Evolutionary conservation across 2,888 invertebrate species (phyloP), one percentile per base, ranked within the genome.

Genomic region (Quadroppia sp.): DNA sequence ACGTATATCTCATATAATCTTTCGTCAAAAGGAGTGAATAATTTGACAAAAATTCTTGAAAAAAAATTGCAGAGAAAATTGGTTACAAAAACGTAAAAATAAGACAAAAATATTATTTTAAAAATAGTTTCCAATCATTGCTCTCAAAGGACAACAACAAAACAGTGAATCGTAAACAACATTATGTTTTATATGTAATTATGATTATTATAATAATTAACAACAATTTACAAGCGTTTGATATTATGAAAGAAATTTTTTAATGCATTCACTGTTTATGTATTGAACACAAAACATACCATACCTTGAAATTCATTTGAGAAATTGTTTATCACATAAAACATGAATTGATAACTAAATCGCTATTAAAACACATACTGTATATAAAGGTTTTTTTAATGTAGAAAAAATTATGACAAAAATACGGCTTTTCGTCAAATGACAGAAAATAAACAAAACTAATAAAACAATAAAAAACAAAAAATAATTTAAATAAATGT

Each of bases 291-390:
- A n/a, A n/a, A n/a, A n/a, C n/a, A n/a, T n/a, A 61, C n/a, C 61
- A 61, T 61, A 61, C 61, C 61, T 61, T 61, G 61, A 61, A 61
- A 32, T 32, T 61, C 36, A 61, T 61, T 32, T 17, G 15, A n/a
- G 11, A 25, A 56, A n/a, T 13, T 61, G 13, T 59, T 61, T 32
- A 2, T 15, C 2, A 32, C 30, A 30, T 32, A 61, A 61, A 32
- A 30, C 2, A 61, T 15, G 15, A 30, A 61, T 32, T 15, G 30
- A 30, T 32, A 61, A 61, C 17, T 20, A 7, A 59, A 28, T 23
- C 20, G 11, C n/a, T n/a, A n/a, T n/a, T n/a, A n/a, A n/a, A n/a
- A n/a, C n/a, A n/a, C n/a, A n/a, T n/a, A n/a, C n/a, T n/a, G n/a
- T n/a, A n/a, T n/a, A n/a, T n/a, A n/a, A n/a, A n/a, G n/a, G n/a